Base-by-base conservation (phyloP, 2,797 vertebrate species). In the Cacajao melanocephalus region DNA sequence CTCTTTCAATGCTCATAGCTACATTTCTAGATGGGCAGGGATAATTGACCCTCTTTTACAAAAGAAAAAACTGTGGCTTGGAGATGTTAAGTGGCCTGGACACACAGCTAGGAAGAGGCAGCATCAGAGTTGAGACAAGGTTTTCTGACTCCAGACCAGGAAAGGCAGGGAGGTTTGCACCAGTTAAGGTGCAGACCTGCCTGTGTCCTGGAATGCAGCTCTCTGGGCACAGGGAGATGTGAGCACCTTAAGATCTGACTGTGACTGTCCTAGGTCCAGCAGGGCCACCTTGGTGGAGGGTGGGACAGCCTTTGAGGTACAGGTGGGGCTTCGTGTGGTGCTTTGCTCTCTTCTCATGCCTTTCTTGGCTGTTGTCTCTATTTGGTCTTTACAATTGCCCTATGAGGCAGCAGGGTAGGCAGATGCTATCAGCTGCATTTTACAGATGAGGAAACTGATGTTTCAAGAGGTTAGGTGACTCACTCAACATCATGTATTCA, bases 391-490 rank as follows among this genome's bases (percentile, higher is more conserved):
- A 52, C 36, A 52, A 12, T 30, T 61, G 36, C 36, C n/a, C 5
- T 36, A 12, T 30, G n/a, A 52, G 46, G 61, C 28, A 22, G 26
- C 17, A 36, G 44, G n/a, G 15, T 30, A 41, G 19, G n/a, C 46
- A 72, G 64, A 26, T 30, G 17, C 67, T 30, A 12, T 79, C 72
- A 90, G 33, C 30, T 55, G 61, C 48, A 52, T 46, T 93, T 88
- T 90, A 70, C 12, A 96, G 85, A 93, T 57, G 52, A 91, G 58
- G 61, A 91, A 82, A 90, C 22, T 10, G 36, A 58, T 2, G 3
- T 87, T 88, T 95, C 79, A 55, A 83, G 41, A 79, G 76, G 12
- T 80, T 75, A 39, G 20, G 55, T 80, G 92, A 94, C 28, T 93
- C 39, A 50, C 11, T 86, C 52, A 61, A 26, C 19, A 24, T 50